Conservation (phyloP, 2,888 invertebrate species). For the Labia minor region DNA sequence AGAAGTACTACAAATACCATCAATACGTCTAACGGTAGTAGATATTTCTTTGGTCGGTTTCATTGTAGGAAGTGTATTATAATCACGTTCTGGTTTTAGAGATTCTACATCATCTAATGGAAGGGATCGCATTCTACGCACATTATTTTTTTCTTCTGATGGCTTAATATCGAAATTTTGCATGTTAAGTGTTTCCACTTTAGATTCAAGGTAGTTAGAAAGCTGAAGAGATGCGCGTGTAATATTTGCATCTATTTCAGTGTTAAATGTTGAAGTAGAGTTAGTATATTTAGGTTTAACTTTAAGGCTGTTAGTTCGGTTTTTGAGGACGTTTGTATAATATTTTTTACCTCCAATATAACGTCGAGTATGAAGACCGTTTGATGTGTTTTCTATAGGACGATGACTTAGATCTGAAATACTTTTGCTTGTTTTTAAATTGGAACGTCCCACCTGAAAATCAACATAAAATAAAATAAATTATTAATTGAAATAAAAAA, state of each 20-base stretch:
- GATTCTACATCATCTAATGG: background rate
- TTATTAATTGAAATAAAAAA: constrained; percentile 19
- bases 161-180: background rate
- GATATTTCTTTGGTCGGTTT: background rate
- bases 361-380: constrained; percentile 25
- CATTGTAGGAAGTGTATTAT: background rate
- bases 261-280: background rate
- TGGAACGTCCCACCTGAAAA: constrained; percentile 63
- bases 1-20: background rate
- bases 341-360: constrained; percentile 26
- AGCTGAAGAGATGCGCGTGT: background rate
- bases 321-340: constrained; percentile 22
- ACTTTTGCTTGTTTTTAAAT: constrained; percentile 73
- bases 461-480: constrained; percentile 25
- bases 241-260: background rate
- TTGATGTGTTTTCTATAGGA: constrained; percentile 31
- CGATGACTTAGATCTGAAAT: constrained; percentile 73
- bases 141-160: background rate
- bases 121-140: background rate
- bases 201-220: background rate
- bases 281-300: constrained; percentile 1
- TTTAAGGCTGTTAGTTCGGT: constrained; percentile 15
- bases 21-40: background rate
- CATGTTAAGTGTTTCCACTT: background rate
- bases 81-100: background rate